Evolutionary conservation across 2,113 vertebrate genomes (phyloP).

Genomic region (Atherinomorus stipes): DNA sequence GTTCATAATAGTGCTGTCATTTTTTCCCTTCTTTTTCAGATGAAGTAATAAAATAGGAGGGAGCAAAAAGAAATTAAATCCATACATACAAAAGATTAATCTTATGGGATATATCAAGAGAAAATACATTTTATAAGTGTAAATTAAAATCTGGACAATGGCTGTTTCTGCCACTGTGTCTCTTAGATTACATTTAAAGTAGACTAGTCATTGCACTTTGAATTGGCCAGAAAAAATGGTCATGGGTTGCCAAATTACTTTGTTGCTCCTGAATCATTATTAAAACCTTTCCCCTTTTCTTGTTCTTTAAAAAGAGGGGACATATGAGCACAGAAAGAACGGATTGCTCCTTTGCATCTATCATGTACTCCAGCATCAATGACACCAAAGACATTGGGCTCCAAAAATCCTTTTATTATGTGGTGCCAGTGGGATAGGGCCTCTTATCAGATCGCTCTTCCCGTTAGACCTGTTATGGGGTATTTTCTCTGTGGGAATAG

Average conservation of each 20-base stretch:
- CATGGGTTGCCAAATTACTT: slow-evolving; percentile 37
- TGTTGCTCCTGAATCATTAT: slow-evolving; percentile 34
- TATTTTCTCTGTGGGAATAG: slow-evolving; percentile 71
- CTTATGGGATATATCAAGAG: not conserved
- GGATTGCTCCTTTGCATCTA: slow-evolving; percentile 26
- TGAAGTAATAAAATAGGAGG: slow-evolving; percentile 19
- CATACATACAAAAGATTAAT: not conserved
- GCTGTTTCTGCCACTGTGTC: slow-evolving; percentile 72
- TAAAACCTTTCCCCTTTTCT: slow-evolving; percentile 2
- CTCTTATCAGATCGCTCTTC: slow-evolving; percentile 66
- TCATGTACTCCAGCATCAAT: slow-evolving; percentile 35
- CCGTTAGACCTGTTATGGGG: slow-evolving; percentile 59
- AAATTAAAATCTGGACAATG: slow-evolving; percentile 77
- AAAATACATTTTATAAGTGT: too few species aligned
- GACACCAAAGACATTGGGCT: slow-evolving; percentile 32
- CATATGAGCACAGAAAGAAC: slow-evolving; percentile 1
- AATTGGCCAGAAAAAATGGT: slow-evolving; percentile 56
- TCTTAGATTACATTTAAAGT: slow-evolving; percentile 82
- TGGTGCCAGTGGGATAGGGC: slow-evolving; percentile 45
- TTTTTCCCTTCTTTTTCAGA: not conserved
- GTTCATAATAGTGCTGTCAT: slow-evolving; percentile 35
- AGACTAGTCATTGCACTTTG: slow-evolving; percentile 63
- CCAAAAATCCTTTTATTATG: slow-evolving; percentile 60
- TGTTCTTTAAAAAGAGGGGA: not conserved
- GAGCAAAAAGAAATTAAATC: not conserved